Conservation (phyloP, 2,797 vertebrate species). For the Acipenser transmontanus region DNA sequence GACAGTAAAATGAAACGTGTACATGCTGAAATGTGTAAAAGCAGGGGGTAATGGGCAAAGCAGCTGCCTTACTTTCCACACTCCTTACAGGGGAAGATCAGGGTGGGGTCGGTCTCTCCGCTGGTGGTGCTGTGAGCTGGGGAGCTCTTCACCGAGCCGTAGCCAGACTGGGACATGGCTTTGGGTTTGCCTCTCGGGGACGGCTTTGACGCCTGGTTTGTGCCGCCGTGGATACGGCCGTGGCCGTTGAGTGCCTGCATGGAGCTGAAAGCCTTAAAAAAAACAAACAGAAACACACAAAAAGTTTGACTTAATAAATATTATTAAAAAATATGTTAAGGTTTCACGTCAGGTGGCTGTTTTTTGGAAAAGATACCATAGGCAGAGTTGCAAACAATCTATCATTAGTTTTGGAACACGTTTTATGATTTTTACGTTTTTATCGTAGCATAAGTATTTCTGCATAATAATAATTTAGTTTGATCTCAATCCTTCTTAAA, state of each 20-base stretch:
- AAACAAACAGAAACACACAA: slow-evolving; percentile 23
- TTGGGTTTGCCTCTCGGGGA: slow-evolving; percentile 51
- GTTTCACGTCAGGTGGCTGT: too few species aligned
- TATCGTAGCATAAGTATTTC: too few species aligned
- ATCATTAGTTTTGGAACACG: too few species aligned
- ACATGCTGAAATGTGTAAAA: too few species aligned
- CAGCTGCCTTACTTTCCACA: slow-evolving; percentile 69
- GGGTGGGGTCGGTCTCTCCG: slow-evolving; percentile 66
- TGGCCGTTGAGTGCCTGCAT: slow-evolving; percentile 70
- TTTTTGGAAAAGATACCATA: too few species aligned
- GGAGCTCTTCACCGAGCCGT: slow-evolving; percentile 65
- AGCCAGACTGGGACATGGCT: slow-evolving; percentile 52
- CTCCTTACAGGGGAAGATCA: slow-evolving; percentile 76
- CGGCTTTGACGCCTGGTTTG: slow-evolving; percentile 45
- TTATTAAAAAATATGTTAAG: neutral
- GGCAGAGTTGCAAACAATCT: too few species aligned
- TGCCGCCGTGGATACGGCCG: slow-evolving; percentile 63
- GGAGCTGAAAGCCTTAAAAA: slow-evolving; percentile 56
- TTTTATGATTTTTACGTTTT: too few species aligned
- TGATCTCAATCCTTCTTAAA: too few species aligned
- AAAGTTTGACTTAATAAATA: neutral
- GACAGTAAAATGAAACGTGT: too few species aligned
- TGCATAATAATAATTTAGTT: too few species aligned
- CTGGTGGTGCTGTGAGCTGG: slow-evolving; percentile 74
- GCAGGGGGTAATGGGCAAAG: neutral